Evolutionary conservation across 1,140 invertebrate species (phyloP), one percentile per base, ranked within the genome.

Genomic region (Eumaeus atala): DNA sequence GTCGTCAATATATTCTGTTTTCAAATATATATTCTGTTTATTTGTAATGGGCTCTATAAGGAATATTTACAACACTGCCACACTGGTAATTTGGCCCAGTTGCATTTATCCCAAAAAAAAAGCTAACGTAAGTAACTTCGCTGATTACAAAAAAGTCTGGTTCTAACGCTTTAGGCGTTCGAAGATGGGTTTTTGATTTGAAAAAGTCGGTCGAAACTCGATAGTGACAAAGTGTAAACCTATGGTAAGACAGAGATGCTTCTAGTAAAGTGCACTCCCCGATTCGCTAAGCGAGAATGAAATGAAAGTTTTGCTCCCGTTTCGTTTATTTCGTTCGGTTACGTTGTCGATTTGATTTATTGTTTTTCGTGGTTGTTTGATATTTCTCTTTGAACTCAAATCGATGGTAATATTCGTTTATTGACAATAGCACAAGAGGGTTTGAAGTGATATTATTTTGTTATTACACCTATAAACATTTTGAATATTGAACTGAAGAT

Each of bases 291-390:
- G 70, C 68, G 66, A 61, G 70, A 74, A 74, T 72, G 77, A 74
- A 80, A 81, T 79, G 68, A 81, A 84, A 80, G 72, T 84, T 81
- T 76, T 68, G 70, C 64, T 65, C 69, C 61, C 61, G 64, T 77
- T 73, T 69, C 69, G 72, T 79, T 79, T 77, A 70, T 74, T 78
- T 78, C 69, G 61, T 67, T 66, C 61, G 54, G 56, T 63, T 63
- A 51, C 58, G 52, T 51, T 66, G 65, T 62, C 65, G 67, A 77
- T 79, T 77, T 83, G 77, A 79, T 81, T 79, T 78, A 79, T 84
- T 72, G 72, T 74, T 72, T 74, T 72, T 67, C 62, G 64, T 65
- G 54, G 50, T 58, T 59, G 52, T 55, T 56, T 61, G 37, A 53
- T 61, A 71, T 67, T 63, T 56, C 63, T 42, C 67, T 67, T 70